Evolutionary conservation across 2,797 vertebrate genomes (phyloP).

Genomic region (Muscicapa comitata): DNA sequence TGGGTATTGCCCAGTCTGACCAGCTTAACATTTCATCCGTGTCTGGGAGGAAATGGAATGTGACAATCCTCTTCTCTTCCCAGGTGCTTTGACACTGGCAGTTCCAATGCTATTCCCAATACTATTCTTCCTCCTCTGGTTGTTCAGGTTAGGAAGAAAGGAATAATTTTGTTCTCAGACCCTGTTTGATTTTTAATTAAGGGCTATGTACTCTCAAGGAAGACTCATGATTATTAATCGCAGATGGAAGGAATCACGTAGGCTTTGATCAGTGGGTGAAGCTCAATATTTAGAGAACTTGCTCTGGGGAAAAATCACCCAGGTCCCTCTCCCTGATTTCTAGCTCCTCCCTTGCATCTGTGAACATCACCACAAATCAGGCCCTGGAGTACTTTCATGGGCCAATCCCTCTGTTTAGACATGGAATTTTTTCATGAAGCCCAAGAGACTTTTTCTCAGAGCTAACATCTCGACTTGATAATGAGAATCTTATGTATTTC

Average conservation of each 20-base stretch:
- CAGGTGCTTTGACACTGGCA: not conserved
- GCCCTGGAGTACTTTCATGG: not conserved
- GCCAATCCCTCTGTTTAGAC: not conserved
- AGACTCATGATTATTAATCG: not conserved
- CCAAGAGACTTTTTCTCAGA: not conserved
- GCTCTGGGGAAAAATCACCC: not conserved
- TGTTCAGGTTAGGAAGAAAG: not conserved
- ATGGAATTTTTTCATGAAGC: not conserved
- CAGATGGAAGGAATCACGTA: not conserved
- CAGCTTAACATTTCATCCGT: not conserved
- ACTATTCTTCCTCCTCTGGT: not conserved
- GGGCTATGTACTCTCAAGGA: not conserved
- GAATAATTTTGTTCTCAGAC: not conserved
- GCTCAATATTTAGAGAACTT: not conserved
- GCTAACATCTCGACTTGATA: not conserved
- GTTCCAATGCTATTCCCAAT: not conserved
- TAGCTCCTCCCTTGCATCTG: not conserved
- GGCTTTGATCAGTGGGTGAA: not conserved
- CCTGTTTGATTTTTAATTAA: not conserved
- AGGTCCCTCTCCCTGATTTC: not conserved
- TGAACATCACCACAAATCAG: not conserved
- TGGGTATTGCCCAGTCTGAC: not conserved
- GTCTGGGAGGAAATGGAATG: not conserved
- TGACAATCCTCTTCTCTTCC: not conserved
- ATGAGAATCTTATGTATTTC: not conserved